These are phyloP conservation scores for Sterrhoptilus dennistouni DNA, from an alignment of 2,113 vertebrate species.

Conservation along the genomic window DNA sequence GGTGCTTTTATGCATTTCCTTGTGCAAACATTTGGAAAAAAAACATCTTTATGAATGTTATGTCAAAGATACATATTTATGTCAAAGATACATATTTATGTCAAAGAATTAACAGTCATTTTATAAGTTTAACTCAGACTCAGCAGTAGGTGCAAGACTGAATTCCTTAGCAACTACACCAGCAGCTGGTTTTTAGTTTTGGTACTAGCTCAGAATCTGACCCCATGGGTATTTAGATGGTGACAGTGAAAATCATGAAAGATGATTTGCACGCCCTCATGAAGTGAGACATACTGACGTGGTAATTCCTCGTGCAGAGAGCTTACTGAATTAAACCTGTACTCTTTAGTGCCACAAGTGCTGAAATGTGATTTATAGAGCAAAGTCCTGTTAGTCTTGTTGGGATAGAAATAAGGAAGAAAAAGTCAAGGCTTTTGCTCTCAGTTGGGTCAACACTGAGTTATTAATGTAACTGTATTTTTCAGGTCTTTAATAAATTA, in stretches of 20 bases:
- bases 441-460: accelerated
- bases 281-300: accelerated
- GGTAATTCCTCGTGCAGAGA: background rate
- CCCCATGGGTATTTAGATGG: background rate
- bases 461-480: background rate
- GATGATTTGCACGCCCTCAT: background rate
- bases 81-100: background rate
- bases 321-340: background rate
- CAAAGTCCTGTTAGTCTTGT: background rate
- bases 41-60: background rate
- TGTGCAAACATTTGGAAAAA: background rate
- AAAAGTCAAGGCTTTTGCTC: background rate
- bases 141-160: background rate
- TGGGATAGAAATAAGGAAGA: background rate
- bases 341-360: background rate
- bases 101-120: background rate
- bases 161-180: background rate
- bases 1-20: background rate
- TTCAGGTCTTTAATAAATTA: background rate
- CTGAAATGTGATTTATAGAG: background rate
- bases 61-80: background rate
- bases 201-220: background rate
- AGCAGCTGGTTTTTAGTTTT: background rate
- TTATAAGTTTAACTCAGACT: background rate
- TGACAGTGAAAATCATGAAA: background rate